Conservation (phyloP, 2,888 invertebrate genomes). For the Cheilosia impressa region DNA sequence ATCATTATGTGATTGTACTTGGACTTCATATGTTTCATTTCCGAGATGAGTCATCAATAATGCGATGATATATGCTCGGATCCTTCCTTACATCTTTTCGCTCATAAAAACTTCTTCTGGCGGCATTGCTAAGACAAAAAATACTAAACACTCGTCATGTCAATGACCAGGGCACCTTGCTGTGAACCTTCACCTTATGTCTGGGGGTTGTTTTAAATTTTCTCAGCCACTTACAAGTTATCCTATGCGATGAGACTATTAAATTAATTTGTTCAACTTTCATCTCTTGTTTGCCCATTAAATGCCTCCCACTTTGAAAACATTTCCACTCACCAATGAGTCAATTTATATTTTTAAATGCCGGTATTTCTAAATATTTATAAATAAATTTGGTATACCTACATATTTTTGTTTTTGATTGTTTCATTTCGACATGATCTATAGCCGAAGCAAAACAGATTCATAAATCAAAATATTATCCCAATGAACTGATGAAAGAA, state of each 20-base stretch:
- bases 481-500: not conserved
- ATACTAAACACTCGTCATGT: too few relatives aligned
- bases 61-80: too few relatives aligned
- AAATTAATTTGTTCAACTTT: not conserved
- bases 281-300: not conserved
- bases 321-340: conserved; percentile 16
- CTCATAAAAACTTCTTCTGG: too few relatives aligned
- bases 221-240: not conserved
- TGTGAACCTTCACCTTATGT: conserved; percentile 51
- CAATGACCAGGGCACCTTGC: not conserved
- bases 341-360: conserved; percentile 64
- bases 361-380: conserved; percentile 51
- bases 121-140: too few relatives aligned
- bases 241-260: not conserved
- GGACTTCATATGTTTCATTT: too few relatives aligned
- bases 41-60: too few relatives aligned
- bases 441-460: conserved; percentile 30
- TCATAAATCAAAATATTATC: conserved; percentile 20
- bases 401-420: conserved; percentile 26
- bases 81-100: too few relatives aligned
- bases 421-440: conserved; percentile 31
- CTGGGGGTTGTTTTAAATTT: not conserved
- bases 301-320: conserved; percentile 20
- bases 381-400: conserved; percentile 10
- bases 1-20: too few relatives aligned